Evolutionary conservation across 2,797 vertebrate species (phyloP).

Genomic region (Lycodopsis pacificus): DNA sequence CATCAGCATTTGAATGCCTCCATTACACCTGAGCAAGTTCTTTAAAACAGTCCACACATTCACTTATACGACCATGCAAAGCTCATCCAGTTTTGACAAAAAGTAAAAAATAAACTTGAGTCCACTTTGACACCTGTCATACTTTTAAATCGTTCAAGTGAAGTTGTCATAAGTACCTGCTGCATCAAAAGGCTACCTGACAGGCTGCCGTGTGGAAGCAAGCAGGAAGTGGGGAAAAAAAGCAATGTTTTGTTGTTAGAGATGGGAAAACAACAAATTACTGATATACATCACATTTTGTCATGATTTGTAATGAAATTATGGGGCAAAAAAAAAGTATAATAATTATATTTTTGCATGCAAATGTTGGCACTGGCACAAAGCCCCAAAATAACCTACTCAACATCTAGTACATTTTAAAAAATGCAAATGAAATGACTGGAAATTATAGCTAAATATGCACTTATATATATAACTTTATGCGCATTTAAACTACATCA

Average conservation of each 20-base stretch:
- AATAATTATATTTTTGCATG: neutral
- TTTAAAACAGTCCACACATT: slow-evolving; percentile 8
- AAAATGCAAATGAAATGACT: neutral
- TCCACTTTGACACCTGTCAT: no score
- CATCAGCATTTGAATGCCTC: neutral
- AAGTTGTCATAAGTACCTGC: slow-evolving; percentile 50
- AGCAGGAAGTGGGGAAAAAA: neutral
- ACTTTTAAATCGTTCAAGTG: no score
- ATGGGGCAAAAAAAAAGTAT: neutral
- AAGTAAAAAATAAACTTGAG: neutral
- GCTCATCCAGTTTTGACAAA: neutral
- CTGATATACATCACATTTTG: neutral
- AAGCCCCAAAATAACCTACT: neutral
- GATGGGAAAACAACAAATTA: neutral
- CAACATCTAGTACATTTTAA: neutral
- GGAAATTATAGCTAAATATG: neutral
- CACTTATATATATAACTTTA: neutral
- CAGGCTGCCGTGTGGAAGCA: slow-evolving; percentile 5
- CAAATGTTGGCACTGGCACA: neutral
- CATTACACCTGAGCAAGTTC: neutral
- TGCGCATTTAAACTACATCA: neutral
- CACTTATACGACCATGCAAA: neutral
- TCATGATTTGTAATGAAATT: neutral
- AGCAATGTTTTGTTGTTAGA: neutral
- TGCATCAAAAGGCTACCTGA: slow-evolving; percentile 10